phyloP scores from a whole-genome alignment of 2,888 invertebrate species.

The Meteorus colon region DNA sequence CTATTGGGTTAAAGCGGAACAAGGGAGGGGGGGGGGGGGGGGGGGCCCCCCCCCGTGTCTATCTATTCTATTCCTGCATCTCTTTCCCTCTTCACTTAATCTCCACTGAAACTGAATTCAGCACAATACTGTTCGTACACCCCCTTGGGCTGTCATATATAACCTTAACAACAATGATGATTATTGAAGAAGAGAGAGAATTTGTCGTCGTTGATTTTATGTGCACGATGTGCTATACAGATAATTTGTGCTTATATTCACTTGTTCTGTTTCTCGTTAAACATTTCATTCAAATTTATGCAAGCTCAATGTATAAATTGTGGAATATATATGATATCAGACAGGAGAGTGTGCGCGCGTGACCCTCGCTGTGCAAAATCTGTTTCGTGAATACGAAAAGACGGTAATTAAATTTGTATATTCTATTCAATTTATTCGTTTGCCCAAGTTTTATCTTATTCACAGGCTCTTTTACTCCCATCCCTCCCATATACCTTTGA shows the following conservation, averaged over 20 bases:
- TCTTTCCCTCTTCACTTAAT: slow-evolving; percentile 22
- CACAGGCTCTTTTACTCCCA: background rate
- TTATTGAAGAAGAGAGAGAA: slow-evolving; percentile 22
- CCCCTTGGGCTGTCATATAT: slow-evolving; percentile 53
- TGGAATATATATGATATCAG: background rate
- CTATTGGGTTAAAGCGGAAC: slow-evolving; percentile 52
- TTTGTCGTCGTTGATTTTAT: slow-evolving; percentile 41
- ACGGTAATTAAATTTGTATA: slow-evolving; percentile 8
- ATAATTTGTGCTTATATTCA: slow-evolving; percentile 4
- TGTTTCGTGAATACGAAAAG: slow-evolving; percentile 12
- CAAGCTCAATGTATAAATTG: slow-evolving; percentile 27
- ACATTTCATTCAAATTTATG: slow-evolving; percentile 34
- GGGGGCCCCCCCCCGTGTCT: slow-evolving; percentile 27
- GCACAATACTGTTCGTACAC: slow-evolving; percentile 51
- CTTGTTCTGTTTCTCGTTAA: slow-evolving; percentile 16
- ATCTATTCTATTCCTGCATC: slow-evolving; percentile 9
- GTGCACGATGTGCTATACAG: background rate
- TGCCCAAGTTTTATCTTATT: background rate
- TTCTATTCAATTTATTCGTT: slow-evolving; percentile 4
- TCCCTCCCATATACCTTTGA: background rate
- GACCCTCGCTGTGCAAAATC: background rate
- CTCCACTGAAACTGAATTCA: slow-evolving; percentile 45
- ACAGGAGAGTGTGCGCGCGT: background rate
- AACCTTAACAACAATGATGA: slow-evolving; percentile 23
- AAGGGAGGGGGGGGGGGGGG: slow-evolving; percentile 40